Conservation (phyloP, 2,888 invertebrate genomes). For the Agrochola macilenta region DNA sequence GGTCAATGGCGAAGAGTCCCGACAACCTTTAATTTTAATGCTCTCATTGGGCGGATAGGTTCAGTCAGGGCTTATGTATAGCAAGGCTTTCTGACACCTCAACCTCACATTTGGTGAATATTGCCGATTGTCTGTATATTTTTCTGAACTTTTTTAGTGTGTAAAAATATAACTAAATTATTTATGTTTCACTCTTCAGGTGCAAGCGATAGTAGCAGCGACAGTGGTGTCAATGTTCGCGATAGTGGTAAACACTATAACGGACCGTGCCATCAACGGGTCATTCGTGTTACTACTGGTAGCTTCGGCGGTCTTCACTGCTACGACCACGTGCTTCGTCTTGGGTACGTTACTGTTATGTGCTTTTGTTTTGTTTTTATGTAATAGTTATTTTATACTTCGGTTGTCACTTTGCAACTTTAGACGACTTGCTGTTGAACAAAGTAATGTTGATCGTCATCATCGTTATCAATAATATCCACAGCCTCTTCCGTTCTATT, state of each 20-base stretch:
- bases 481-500: too few relatives aligned
- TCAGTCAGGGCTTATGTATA: too few relatives aligned
- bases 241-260: slow-evolving; percentile 93
- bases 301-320: slow-evolving; percentile 96
- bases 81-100: too few relatives aligned
- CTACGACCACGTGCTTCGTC: slow-evolving; percentile 97
- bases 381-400: background rate
- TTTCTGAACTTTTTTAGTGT: background rate
- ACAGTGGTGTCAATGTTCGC: slow-evolving; percentile 96
- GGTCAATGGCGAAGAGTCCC: background rate
- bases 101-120: too few relatives aligned
- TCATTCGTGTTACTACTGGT: slow-evolving; percentile 94
- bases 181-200: slow-evolving; percentile 78
- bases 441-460: too few relatives aligned
- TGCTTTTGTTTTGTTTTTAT: background rate
- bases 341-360: slow-evolving; percentile 91
- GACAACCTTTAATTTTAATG: too few relatives aligned
- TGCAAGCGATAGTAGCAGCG: slow-evolving; percentile 97
- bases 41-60: too few relatives aligned
- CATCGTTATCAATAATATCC: too few relatives aligned
- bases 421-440: too few relatives aligned
- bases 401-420: background rate
- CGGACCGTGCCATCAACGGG: slow-evolving; percentile 92
- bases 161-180: background rate
- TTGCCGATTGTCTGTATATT: too few relatives aligned